phyloP scores from a whole-genome alignment of 2,888 invertebrate genomes.

The Thumatha senex region DNA sequence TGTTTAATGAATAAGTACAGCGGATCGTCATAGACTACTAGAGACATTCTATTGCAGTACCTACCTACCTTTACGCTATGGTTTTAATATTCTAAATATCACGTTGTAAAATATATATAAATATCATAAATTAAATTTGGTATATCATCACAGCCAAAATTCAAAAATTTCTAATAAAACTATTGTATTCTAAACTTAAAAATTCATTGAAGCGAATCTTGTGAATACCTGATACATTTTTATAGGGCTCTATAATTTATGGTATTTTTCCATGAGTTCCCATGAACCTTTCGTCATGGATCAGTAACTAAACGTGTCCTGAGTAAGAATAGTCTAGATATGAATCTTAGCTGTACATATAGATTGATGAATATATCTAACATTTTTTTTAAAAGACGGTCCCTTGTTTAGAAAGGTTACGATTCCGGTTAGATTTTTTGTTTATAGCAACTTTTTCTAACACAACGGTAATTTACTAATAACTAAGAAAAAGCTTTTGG shows the following conservation, averaged over 20 bases:
- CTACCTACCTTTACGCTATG: too few relatives aligned
- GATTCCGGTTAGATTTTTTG: background rate
- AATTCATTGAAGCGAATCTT: constrained; percentile 25
- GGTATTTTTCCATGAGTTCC: constrained; percentile 31
- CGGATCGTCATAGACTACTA: too few relatives aligned
- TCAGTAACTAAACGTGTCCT: constrained; percentile 32
- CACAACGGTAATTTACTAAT: background rate
- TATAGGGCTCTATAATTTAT: constrained; percentile 50
- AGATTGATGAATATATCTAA: background rate
- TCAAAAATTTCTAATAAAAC: background rate
- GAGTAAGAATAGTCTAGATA: constrained; percentile 28
- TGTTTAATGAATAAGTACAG: too few relatives aligned
- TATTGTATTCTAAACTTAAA: background rate
- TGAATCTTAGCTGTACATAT: constrained; percentile 1
- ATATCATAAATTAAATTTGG: too few relatives aligned
- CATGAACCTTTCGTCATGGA: constrained; percentile 35
- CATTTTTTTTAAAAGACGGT: constrained; percentile 1
- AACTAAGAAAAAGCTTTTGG: too few relatives aligned
- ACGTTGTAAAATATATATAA: too few relatives aligned
- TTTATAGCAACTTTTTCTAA: background rate
- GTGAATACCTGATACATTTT: constrained; percentile 62
- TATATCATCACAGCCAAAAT: too few relatives aligned
- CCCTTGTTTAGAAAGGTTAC: background rate
- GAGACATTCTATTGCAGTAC: too few relatives aligned
- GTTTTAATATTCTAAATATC: too few relatives aligned